A percentile compares a stretch with the other conserved stretches of the same genome.
Evolutionary conservation across 2,888 invertebrate genomes (phyloP).

Genomic region (Hypolimnas misippus): DNA sequence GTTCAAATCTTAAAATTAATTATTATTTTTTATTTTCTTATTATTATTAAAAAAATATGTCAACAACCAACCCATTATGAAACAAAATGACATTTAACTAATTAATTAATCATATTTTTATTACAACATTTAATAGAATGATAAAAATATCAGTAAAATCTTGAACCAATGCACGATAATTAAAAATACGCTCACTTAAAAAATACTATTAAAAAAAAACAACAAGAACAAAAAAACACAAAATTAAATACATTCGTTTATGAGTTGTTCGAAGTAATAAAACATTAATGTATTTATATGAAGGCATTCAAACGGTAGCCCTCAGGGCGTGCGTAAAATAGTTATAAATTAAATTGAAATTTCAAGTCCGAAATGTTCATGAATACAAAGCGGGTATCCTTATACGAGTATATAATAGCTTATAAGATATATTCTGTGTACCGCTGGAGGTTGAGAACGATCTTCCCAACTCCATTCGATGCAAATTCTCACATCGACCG

Average conservation of each 20-base stretch:
- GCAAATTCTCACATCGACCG: constrained; percentile 79
- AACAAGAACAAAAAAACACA: background rate
- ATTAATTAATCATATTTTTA: too few species aligned
- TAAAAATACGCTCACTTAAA: background rate
- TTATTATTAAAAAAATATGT: too few species aligned
- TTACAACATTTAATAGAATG: too few species aligned
- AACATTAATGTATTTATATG: constrained; percentile 6
- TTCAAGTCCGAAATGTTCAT: constrained; percentile 29
- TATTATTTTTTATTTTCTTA: too few species aligned
- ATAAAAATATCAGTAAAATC: background rate
- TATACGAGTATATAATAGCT: constrained; percentile 26
- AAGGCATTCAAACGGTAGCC: constrained; percentile 9
- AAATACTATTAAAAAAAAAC: background rate
- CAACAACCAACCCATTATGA: too few species aligned
- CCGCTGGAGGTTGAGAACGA: constrained; percentile 59
- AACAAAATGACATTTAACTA: too few species aligned
- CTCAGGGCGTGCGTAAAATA: constrained; percentile 19
- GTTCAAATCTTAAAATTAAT: too few species aligned
- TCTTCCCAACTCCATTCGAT: constrained; percentile 76
- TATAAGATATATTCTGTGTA: constrained; percentile 48
- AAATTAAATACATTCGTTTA: constrained; percentile 1
- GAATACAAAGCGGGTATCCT: constrained; percentile 30
- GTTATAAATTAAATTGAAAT: constrained; percentile 33
- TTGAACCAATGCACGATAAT: background rate
- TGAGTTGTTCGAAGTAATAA: constrained; percentile 1